Base-by-base conservation (phyloP, 2,888 invertebrate species). In the Chaitophorus viminalis region DNA sequence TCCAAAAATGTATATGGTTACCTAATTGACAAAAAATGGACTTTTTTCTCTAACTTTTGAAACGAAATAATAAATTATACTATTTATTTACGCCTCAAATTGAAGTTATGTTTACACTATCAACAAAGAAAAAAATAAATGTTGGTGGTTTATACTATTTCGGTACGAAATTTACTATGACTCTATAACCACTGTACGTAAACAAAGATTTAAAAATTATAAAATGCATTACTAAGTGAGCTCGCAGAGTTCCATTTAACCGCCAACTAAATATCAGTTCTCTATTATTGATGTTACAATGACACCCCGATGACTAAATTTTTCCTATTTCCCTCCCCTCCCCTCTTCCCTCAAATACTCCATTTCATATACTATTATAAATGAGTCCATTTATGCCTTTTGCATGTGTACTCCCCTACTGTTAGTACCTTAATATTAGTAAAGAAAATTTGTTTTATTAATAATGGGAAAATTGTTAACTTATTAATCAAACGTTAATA, bases 181-280 rank as follows among this genome's bases (percentile, higher is more conserved):
- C 17, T n/a, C n/a, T 18, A 11, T 79, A 31, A n/a, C 65, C 60
- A 29, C n/a, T 11, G 14, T 0, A 14, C 14, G 54, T n/a, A 8
- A 17, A 9, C 18, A 29, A 65, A 36, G 79, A 79, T 65, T 65
- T 79, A 70, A 46, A 70, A 82, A 82, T 82, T 70, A 82, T 70
- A 82, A 14, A 70, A 82, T 70, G 21, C 81, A 70, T 82, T 82
- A 82, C 39, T 60, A 3, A 54, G 52, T 25, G n/a, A 33, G 11
- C 52, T 9, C 70, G 52, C 9, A 18, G 29, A 82, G 60, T 82
- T 54, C 82, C 36, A 82, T 82, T 82, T 54, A 74, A n/a, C 33
- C 82, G n/a, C 72, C 17, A 36, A 74, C 82, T 74, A 46, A 74
- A 82, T 74, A 82, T 54, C 82, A 54, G 82, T 74, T 54, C 33